Conservation (phyloP, 1,140 invertebrate species). For the Lordiphosa collinella region DNA sequence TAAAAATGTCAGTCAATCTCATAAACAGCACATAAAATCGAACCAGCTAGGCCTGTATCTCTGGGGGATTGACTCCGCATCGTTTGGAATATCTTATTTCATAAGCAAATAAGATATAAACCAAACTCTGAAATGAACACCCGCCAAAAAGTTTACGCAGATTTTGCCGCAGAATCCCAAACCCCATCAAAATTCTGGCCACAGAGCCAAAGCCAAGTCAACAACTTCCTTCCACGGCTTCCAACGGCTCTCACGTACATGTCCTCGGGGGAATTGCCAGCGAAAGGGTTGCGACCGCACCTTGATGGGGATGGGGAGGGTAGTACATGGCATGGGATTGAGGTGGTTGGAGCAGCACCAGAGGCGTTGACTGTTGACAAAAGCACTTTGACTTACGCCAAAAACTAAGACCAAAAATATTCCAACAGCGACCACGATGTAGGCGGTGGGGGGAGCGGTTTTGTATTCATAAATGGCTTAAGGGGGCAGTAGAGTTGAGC, state of each 20-base stretch:
- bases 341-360: neutral
- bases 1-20: conserved; percentile 68
- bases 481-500: neutral
- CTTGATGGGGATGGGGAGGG: conserved; percentile 16
- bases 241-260: conserved; percentile 45
- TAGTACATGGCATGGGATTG: neutral
- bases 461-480: conserved; percentile 44
- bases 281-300: conserved; percentile 65
- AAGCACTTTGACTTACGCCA: conserved; percentile 60
- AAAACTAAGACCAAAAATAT: conserved; percentile 70
- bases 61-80: conserved; percentile 1
- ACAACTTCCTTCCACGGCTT: too few species aligned
- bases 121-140: conserved; percentile 40
- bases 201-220: conserved; percentile 23
- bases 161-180: conserved; percentile 56
- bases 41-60: conserved; percentile 5
- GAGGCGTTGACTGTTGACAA: conserved; percentile 58
- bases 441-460: conserved; percentile 13
- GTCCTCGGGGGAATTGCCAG: conserved; percentile 41
- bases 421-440: conserved; percentile 30
- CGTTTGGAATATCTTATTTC: conserved; percentile 63
- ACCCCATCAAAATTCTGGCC: conserved; percentile 71
- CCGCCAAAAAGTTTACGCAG: conserved; percentile 62
- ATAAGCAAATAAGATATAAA: conserved; percentile 74
- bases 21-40: conserved; percentile 71